Conservation (phyloP, 2,888 invertebrate genomes). For the Chloromyia formosa region DNA sequence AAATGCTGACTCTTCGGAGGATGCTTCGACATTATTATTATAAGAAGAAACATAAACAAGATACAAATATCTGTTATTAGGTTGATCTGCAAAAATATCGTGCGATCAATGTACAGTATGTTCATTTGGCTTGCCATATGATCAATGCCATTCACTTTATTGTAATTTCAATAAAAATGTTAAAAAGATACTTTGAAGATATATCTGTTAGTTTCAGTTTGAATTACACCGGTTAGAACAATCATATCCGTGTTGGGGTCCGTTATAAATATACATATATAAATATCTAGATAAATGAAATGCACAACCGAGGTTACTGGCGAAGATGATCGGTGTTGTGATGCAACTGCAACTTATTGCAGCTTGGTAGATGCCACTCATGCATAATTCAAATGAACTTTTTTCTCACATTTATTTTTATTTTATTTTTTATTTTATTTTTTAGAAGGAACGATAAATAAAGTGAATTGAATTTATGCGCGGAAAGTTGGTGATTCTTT, state of each 20-base stretch:
- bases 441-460: background rate
- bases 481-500: background rate
- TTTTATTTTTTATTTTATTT: no score
- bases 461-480: background rate
- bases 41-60: background rate
- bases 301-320: background rate
- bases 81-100: background rate
- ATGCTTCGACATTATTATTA: no score
- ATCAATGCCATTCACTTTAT: constrained; percentile 29
- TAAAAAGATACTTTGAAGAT: background rate
- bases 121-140: background rate
- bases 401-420: background rate
- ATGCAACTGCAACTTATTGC: constrained; percentile 7
- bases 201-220: background rate
- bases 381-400: background rate
- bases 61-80: background rate
- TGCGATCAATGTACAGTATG: background rate
- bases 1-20: background rate
- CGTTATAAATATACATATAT: no score
- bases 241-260: constrained; percentile 8
- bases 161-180: background rate
- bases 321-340: background rate
- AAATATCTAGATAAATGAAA: background rate
- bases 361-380: background rate
- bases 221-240: constrained; percentile 19